These are phyloP conservation scores for Lymantria dispar DNA, from an alignment of 2,888 invertebrate genomes.

Conservation along the genomic window DNA sequence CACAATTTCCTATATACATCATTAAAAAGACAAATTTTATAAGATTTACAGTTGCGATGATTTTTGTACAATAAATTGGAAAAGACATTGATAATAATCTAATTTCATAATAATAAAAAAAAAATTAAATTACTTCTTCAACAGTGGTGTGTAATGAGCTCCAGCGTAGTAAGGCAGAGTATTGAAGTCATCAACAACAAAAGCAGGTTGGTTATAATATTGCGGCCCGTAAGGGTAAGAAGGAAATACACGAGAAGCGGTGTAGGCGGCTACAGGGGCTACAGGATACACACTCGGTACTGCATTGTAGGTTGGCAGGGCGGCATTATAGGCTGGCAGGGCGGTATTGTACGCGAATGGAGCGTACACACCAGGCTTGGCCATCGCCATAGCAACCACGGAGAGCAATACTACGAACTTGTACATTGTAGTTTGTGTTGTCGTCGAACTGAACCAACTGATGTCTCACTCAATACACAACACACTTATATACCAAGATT, in stretches of 20 bases:
- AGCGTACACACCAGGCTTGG: conserved; percentile 64
- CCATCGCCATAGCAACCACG: conserved; percentile 81
- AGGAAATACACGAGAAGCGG: conserved; percentile 31
- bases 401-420: conserved; percentile 84
- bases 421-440: conserved; percentile 76
- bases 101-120: too few species aligned
- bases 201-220: conserved; percentile 67
- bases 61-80: too few species aligned
- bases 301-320: conserved; percentile 39
- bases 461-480: conserved; percentile 43
- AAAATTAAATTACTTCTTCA: background rate
- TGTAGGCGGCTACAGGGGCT: conserved; percentile 20
- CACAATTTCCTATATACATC: too few species aligned
- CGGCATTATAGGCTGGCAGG: conserved; percentile 15
- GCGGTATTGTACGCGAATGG: conserved; percentile 43
- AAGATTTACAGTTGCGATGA: too few species aligned
- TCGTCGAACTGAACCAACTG: conserved; percentile 64
- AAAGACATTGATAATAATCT: too few species aligned
- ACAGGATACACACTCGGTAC: conserved; percentile 45
- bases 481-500: background rate
- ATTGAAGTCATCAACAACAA: conserved; percentile 65
- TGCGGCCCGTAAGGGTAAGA: conserved; percentile 44
- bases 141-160: conserved; percentile 45
- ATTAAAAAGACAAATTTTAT: too few species aligned
- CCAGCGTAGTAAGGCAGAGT: conserved; percentile 54